Conservation (phyloP, 2,113 vertebrate species). For the Ochotona curzoniae region DNA sequence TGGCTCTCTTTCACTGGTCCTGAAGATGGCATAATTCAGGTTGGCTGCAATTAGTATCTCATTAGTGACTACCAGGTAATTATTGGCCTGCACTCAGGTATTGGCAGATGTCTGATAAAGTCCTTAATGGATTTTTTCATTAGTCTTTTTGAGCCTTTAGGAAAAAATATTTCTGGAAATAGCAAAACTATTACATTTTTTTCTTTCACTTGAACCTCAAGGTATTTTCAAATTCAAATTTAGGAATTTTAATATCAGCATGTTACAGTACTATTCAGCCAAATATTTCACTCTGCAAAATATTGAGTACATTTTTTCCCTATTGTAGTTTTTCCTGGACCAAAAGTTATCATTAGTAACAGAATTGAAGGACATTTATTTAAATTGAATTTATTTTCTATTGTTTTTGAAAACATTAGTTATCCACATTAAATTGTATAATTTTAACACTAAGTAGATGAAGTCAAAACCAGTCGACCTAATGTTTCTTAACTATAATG, state of each 20-base stretch:
- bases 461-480: background rate
- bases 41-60: constrained; percentile 31
- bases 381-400: background rate
- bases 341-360: background rate
- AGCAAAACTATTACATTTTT: background rate
- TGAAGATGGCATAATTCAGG: background rate
- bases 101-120: constrained; percentile 38
- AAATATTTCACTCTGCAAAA: constrained; percentile 26
- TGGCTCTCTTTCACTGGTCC: background rate
- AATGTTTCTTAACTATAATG: background rate
- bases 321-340: background rate
- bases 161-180: constrained; percentile 11
- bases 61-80: constrained; percentile 58
- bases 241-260: background rate
- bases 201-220: background rate
- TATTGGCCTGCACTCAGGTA: background rate
- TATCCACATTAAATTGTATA: background rate
- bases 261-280: background rate
- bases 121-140: constrained; percentile 33
- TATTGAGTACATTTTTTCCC: background rate
- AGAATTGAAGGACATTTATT: background rate
- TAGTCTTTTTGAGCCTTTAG: background rate
- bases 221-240: constrained; percentile 30
- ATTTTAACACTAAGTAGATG: background rate
- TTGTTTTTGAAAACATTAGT: constrained; percentile 32